Evolutionary conservation across 2,797 vertebrate species (phyloP), one percentile per base, ranked within the genome.

Genomic region (Anguilla megastoma): DNA sequence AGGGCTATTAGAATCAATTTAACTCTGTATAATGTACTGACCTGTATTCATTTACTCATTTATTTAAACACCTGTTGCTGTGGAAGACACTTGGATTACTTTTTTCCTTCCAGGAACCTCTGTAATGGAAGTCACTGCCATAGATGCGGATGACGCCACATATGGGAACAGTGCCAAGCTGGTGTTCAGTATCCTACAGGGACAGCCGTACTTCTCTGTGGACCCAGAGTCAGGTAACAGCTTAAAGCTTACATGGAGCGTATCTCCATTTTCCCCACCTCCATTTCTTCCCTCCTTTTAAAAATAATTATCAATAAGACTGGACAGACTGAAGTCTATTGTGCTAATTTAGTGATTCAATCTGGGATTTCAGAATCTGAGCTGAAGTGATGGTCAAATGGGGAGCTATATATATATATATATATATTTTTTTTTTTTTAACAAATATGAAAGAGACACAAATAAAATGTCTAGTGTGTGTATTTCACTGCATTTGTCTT

Each of bases 151-250:
- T 80, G 97, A 97, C 21, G 94, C 94, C 63, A 97, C 95, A 84
- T 97, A 97, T 0, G 97, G 97, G 82, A 97, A 97, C 86, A 97
- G 97, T 90, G 97, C 97, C 84, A 97, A 96, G 91, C 94, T 97
- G 1, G 96, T 97, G 30, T 97, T 97, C 84, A 97, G 97, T 89
- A 97, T 97, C 85, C 90, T 97, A 52, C 97, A 97, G 89, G 97
- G 97, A 41, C 97, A 97, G 71, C 97, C 97, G 0, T 97, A 97
- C 87, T 97, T 97, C 91, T 97, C 97, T 18, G 96, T 97, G 92
- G 97, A 97, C 86, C 97, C 97, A 45, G 97, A 97, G 88, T 96
- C 96, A 95, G 96, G 97, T 96, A 90, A 91, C 91, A 41, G 16
- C 18, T 52, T 66, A 14, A 85, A 52, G 69, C 63, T 45, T 66